Conservation (phyloP, 2,888 invertebrate genomes). For the Nomada ferruginata region DNA sequence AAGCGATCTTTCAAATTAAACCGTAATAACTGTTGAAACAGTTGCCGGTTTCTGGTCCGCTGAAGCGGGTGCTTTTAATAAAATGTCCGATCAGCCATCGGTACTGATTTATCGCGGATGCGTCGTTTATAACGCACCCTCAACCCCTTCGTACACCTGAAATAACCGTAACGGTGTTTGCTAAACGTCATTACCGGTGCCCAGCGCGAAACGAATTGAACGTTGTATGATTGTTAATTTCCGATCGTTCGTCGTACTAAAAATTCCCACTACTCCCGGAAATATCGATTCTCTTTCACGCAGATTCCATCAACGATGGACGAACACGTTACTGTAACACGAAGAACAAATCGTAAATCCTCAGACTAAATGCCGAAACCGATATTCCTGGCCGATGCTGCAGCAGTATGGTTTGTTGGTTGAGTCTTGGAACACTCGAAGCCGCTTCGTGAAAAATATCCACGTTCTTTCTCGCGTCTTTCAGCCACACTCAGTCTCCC, state of each 20-base stretch:
- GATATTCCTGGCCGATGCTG: conserved; percentile 52
- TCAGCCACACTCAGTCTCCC: conserved; percentile 32
- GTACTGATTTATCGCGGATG: neutral
- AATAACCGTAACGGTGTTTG: conserved; percentile 50
- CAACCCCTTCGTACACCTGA: conserved; percentile 24
- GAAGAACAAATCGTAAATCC: conserved; percentile 1
- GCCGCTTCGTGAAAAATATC: conserved; percentile 48
- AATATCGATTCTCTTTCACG: no score
- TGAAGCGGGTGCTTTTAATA: conserved; percentile 30
- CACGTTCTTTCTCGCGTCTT: conserved; percentile 42
- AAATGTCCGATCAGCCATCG: conserved; percentile 11
- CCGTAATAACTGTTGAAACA: conserved; percentile 32
- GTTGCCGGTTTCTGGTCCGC: conserved; percentile 4
- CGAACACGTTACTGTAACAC: neutral
- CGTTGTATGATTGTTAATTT: conserved; percentile 48
- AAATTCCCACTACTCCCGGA: conserved; percentile 1
- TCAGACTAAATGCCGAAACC: conserved; percentile 45
- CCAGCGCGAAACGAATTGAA: conserved; percentile 35
- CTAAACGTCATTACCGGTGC: conserved; percentile 16
- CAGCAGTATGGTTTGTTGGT: conserved; percentile 35
- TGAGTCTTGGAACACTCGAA: conserved; percentile 20
- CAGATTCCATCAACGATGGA: neutral
- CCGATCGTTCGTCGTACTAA: conserved; percentile 33
- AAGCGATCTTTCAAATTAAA: conserved; percentile 36
- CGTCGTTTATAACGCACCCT: conserved; percentile 19